Conservation (phyloP, 2,113 vertebrate genomes). For the Istiophorus platypterus region DNA sequence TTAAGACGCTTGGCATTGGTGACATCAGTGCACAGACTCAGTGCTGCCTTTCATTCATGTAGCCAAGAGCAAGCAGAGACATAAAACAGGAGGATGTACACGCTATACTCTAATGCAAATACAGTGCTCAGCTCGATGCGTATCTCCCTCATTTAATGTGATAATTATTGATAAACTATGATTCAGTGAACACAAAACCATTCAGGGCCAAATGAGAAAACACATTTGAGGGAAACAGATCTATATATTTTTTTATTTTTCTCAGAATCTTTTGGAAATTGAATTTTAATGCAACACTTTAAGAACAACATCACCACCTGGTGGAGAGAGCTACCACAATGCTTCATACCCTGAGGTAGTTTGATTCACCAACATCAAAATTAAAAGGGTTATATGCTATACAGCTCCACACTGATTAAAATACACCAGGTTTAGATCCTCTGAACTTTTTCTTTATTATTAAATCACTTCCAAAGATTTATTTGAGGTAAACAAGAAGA, state of each 20-base stretch:
- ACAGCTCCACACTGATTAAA: slow-evolving; percentile 10
- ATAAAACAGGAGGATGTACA: slow-evolving; percentile 16
- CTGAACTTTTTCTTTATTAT: slow-evolving; percentile 8
- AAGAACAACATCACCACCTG: slow-evolving; percentile 75
- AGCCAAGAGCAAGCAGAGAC: slow-evolving; percentile 45
- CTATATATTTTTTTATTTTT: not conserved
- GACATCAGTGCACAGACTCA: slow-evolving; percentile 48
- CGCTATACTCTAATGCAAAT: not conserved
- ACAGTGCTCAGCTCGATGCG: not conserved
- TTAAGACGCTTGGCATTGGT: slow-evolving; percentile 48
- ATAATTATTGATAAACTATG: slow-evolving; percentile 24
- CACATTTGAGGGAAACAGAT: not conserved
- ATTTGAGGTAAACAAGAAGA: slow-evolving; percentile 17
- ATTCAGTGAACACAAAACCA: slow-evolving; percentile 11
- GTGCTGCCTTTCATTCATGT: slow-evolving; percentile 41
- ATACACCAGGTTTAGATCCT: slow-evolving; percentile 23
- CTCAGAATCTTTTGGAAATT: slow-evolving; percentile 15
- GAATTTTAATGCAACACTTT: slow-evolving; percentile 36
- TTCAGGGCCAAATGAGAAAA: slow-evolving; percentile 6
- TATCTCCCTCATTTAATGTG: not conserved
- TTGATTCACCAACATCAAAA: slow-evolving; percentile 20
- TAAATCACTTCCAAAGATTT: slow-evolving; percentile 31
- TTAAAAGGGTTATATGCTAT: slow-evolving; percentile 14
- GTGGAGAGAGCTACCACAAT: slow-evolving; percentile 52
- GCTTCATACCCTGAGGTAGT: slow-evolving; percentile 12